Base-by-base conservation (phyloP, 1,140 invertebrate species). In the Brachionus sp. region DNA sequence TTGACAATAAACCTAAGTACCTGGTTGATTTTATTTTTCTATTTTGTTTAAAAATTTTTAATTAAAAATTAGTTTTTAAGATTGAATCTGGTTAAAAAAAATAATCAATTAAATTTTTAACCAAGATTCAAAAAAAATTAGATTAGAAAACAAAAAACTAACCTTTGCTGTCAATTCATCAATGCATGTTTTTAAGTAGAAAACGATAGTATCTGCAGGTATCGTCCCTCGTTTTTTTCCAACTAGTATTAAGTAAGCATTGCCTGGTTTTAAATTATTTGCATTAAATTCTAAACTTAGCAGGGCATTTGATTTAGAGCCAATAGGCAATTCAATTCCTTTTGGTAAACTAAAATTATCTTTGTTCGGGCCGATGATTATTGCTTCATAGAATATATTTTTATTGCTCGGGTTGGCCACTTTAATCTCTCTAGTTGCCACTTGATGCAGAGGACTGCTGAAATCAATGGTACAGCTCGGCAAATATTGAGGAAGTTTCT, bases 141-240 rank as follows among this genome's bases (percentile, higher is more conserved):
- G 19, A 29, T 2, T 2, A 57, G 16, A 7, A 23, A 19, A 57
- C 9, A 7, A 1, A 42, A 57, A 25, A 19, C 16, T 5, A 83
- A 89, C 88, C 85, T 86, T 86, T 37, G 88, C 87, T 33, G 84
- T 86, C 16, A 89, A 87, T 83, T 86, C 87, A 83, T 88, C 86
- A 23, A 89, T 86, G 50, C 86, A 85, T 4, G 87, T 87, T 12
- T 84, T 82, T 5, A 89, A 85, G 35, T 84, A 87, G 84, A 89
- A 89, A 29, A 87, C 88, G 35, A 89, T 68, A 4, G 87, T 88
- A 80, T 86, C 85, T 7, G 87, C 87, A 6, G 86, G 83, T 42
- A 85, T 83, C 37, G 88, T 86, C 2, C 87, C 87, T 23, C 86
- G 85, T 68, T 87, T 83, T 73, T 86, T 85, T 5, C 88, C 88